These are phyloP conservation scores for Hyperoodon ampullatus DNA, from an alignment of 2,113 vertebrate genomes.

Conservation along the genomic window DNA sequence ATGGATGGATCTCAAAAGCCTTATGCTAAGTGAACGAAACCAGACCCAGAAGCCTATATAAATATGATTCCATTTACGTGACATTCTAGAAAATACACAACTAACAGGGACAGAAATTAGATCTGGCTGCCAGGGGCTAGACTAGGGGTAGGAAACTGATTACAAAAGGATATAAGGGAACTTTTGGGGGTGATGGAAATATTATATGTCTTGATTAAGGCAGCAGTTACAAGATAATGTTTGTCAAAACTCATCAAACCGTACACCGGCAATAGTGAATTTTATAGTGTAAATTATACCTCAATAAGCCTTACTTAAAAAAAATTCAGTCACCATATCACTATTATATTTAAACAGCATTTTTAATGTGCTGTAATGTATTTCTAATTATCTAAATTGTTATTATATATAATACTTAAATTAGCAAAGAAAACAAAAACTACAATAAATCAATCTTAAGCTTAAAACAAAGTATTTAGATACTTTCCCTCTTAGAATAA, in stretches of 20 bases:
- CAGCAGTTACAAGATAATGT: constrained; percentile 4
- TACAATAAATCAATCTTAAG: constrained; percentile 29
- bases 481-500: constrained; percentile 3
- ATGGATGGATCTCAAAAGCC: constrained; percentile 37
- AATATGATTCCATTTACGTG: background rate
- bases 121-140: background rate
- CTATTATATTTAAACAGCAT: constrained; percentile 24
- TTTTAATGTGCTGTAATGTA: constrained; percentile 43
- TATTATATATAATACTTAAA: constrained; percentile 18
- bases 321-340: constrained; percentile 46
- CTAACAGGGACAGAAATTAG: constrained; percentile 11
- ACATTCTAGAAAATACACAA: constrained; percentile 45
- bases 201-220: background rate
- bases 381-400: constrained; percentile 37
- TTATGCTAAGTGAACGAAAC: constrained; percentile 47
- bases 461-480: constrained; percentile 47
- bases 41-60: background rate
- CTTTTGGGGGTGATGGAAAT: background rate
- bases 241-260: constrained; percentile 35
- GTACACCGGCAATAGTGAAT: constrained; percentile 23
- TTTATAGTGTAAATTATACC: constrained; percentile 24
- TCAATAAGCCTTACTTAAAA: constrained; percentile 16
- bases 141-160: background rate
- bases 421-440: constrained; percentile 49
- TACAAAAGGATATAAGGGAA: constrained; percentile 37